Conservation (phyloP, 1,140 invertebrate species). For the Zaprionus africanus region DNA sequence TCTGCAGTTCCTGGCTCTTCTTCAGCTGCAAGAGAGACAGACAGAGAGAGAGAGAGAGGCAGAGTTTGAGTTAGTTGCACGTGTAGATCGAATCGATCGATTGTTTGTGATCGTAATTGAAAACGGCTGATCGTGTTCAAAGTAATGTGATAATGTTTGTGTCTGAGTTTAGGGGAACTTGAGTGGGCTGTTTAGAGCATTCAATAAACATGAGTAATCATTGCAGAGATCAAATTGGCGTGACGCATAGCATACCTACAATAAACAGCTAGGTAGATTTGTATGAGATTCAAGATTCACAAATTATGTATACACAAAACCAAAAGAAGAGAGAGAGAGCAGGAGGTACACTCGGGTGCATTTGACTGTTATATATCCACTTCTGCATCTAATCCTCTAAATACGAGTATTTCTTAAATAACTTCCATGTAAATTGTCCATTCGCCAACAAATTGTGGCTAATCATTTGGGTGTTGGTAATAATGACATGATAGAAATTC, state of each 20-base stretch:
- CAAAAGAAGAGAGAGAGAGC: background rate
- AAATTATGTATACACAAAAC: background rate
- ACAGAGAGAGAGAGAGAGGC: background rate
- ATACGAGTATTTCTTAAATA: too few species aligned
- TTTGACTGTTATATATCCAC: too few species aligned
- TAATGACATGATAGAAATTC: too few species aligned
- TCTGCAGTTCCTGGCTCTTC: constrained; percentile 95
- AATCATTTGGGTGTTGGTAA: too few species aligned
- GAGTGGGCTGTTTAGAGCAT: background rate
- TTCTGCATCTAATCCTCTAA: too few species aligned
- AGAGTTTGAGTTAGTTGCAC: background rate
- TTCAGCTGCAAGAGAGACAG: constrained; percentile 88
- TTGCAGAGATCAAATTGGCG: background rate
- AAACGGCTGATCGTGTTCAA: constrained; percentile 10
- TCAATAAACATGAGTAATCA: constrained; percentile 31
- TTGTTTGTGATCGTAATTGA: background rate
- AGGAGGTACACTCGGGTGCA: too few species aligned
- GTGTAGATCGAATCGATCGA: background rate
- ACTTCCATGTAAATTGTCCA: too few species aligned
- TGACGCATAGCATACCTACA: background rate
- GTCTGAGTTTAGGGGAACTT: too few species aligned
- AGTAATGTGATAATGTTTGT: background rate
- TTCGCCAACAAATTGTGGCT: too few species aligned
- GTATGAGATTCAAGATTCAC: background rate
- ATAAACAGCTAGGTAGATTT: background rate